A percentile compares a stretch with the other conserved stretches of the same genome.
Evolutionary conservation across 2,888 invertebrate species (phyloP).

Genomic region (Agrenia bidenticulata): DNA sequence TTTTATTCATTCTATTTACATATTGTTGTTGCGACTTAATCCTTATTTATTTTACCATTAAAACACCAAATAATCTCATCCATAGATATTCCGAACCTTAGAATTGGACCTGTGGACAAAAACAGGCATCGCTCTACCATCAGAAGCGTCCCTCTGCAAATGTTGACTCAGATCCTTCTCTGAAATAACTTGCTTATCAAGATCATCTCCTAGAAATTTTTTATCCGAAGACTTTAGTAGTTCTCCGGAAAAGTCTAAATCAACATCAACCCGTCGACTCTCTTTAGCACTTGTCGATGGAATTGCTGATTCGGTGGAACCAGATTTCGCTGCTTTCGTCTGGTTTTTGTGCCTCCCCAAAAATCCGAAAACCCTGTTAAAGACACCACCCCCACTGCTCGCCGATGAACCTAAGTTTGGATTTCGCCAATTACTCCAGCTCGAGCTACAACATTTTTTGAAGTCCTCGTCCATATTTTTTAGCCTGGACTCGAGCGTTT

Average conservation of each 20-base stretch:
- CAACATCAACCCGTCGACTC: too few species aligned
- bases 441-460: constrained; percentile 34
- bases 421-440: constrained; percentile 32
- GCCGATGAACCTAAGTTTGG: not conserved
- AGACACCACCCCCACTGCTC: constrained; percentile 16
- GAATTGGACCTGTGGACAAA: constrained; percentile 27
- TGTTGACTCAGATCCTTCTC: too few species aligned
- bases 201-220: not conserved
- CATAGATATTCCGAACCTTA: constrained; percentile 28
- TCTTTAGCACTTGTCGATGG: too few species aligned
- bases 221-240: not conserved
- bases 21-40: too few species aligned
- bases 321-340: too few species aligned
- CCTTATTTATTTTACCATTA: too few species aligned
- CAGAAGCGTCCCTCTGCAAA: too few species aligned
- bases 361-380: constrained; percentile 26
- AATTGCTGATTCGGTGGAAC: too few species aligned
- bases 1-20: too few species aligned
- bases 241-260: too few species aligned
- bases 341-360: constrained; percentile 10
- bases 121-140: constrained; percentile 1
- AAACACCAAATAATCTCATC: constrained; percentile 21
- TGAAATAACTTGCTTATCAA: not conserved
- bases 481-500: not conserved
- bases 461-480: constrained; percentile 34